Conservation (phyloP, 2,113 vertebrate genomes). For the Seriola dumerili region DNA sequence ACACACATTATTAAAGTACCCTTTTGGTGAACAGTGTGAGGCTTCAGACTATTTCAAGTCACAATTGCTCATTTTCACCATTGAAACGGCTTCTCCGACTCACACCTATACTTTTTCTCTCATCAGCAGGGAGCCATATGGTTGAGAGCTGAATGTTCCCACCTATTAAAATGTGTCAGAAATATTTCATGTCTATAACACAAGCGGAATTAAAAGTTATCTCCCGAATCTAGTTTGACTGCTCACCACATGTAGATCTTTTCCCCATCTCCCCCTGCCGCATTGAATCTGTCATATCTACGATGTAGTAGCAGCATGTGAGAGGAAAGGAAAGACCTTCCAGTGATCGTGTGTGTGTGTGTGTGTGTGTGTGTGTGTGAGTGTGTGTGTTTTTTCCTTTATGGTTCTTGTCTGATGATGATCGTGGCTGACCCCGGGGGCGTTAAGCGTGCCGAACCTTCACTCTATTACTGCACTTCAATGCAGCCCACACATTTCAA, state of each 20-base stretch:
- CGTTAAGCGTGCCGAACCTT: slow-evolving; percentile 66
- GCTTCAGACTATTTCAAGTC: slow-evolving; percentile 6
- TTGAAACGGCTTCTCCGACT: slow-evolving; percentile 34
- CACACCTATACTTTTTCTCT: slow-evolving; percentile 49
- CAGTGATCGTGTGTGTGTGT: slow-evolving; percentile 4
- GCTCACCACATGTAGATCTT: slow-evolving; percentile 8
- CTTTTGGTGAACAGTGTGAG: slow-evolving; percentile 11
- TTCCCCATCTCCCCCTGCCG: not conserved
- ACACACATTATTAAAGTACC: not conserved
- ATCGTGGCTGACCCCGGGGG: slow-evolving; percentile 66
- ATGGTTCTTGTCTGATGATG: slow-evolving; percentile 69
- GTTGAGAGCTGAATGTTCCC: slow-evolving; percentile 44
- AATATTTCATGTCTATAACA: slow-evolving; percentile 32
- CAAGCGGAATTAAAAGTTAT: slow-evolving; percentile 35
- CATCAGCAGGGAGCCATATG: slow-evolving; percentile 62
- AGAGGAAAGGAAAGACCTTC: slow-evolving; percentile 44
- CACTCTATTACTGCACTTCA: slow-evolving; percentile 72
- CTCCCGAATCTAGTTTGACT: not conserved
- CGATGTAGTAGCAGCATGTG: slow-evolving; percentile 14
- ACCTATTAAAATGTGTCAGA: slow-evolving; percentile 67
- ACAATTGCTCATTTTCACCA: slow-evolving; percentile 22
- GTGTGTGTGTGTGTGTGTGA: not conserved
- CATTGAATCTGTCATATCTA: slow-evolving; percentile 33
- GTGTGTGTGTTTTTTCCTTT: slow-evolving; percentile 9
- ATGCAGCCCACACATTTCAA: slow-evolving; percentile 72